Conservation (phyloP, 2,113 vertebrate species). For the Centropristis striata region DNA sequence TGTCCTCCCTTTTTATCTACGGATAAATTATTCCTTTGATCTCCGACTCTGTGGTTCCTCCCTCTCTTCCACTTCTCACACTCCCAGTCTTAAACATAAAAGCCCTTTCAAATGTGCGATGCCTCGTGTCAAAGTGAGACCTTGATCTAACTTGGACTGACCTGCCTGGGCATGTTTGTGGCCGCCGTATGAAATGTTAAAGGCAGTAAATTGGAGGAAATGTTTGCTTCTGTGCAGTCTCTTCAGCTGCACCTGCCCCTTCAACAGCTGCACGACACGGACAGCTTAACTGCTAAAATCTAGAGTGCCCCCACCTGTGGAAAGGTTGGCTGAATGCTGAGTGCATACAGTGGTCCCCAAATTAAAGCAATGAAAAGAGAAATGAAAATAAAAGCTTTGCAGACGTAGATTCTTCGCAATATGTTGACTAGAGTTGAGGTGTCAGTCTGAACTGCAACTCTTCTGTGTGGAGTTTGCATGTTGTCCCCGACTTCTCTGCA, state of each 20-base stretch:
- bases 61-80: background rate
- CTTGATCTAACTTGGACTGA: background rate
- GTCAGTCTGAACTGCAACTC: too few species aligned
- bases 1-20: background rate
- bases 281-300: background rate
- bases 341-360: too few species aligned
- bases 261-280: background rate
- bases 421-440: too few species aligned
- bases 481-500: too few species aligned
- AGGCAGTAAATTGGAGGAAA: background rate
- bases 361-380: too few species aligned
- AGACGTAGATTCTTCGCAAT: too few species aligned
- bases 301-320: background rate
- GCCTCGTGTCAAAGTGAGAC: background rate
- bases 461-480: too few species aligned
- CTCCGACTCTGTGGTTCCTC: constrained; percentile 4
- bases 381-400: too few species aligned
- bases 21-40: constrained; percentile 35
- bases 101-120: background rate
- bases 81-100: background rate
- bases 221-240: background rate
- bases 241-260: too few species aligned
- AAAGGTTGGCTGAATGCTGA: background rate
- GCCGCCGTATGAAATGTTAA: background rate
- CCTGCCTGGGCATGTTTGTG: background rate